Evolutionary conservation across 2,888 invertebrate species (phyloP), one percentile per base, ranked within the genome.

Genomic region (Rhimphoctona megacephalus): DNA sequence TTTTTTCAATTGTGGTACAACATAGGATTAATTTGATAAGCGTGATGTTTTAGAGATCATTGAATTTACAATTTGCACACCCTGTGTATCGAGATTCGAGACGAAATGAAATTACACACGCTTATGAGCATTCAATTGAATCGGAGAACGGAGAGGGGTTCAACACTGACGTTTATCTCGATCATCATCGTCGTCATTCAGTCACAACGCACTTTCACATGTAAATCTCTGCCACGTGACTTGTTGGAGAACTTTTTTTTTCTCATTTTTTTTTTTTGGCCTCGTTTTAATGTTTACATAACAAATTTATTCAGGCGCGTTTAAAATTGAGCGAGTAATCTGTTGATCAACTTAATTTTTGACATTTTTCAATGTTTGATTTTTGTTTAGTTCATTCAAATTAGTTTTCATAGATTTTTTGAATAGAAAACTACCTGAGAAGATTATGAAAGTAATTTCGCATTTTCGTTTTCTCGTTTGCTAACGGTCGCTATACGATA

Each of bases 131-230:
- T 74, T 76, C 69, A 76, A 82, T 82, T 25, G 69, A 25, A 70
- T 61, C 39, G 70, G 57, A n/a, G 30, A 49, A 17, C 19, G 25
- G 43, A 54, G 7, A 43, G 6, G 30, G 33, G 43, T 57, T 70
- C 54, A 25, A 80, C 80, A 84, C 81, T 84, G 80, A 57, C 52
- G 43, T 80, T 84, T 52, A 76, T 52, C 84, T 67, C 22, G 72
- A 72, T 72, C 54, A 72, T 54, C 36, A 69, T 69, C 61, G 66
- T 66, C 66, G 49, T 77, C 46, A 66, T 66, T 77, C 46, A 77
- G 19, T 64, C 49, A 64, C 66, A 30, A 46, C 64, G 25, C 2
- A 77, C 49, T 77, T 49, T 64, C n/a, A 39, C 33, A 36, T n/a
- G 66, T 46, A 66, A 43, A 64, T 77, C 46, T 49, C n/a, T 61